Base-by-base conservation (phyloP, 2,888 invertebrate genomes). In the Melipona bicolor region DNA sequence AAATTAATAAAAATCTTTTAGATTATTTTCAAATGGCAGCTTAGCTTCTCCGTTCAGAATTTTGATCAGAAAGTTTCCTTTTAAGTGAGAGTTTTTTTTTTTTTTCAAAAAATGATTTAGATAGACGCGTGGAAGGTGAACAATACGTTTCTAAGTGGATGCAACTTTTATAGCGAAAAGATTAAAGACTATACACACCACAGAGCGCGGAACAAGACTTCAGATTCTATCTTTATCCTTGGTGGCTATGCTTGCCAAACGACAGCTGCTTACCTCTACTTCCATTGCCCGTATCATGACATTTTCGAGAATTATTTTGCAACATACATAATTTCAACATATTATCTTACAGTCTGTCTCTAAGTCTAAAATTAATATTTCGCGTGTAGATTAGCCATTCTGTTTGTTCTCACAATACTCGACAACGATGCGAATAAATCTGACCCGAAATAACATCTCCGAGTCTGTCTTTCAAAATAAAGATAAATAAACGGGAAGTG, bases 151-250 rank as follows among this genome's bases (percentile, higher is more conserved):
- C 32, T 32, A 11, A 70, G 21, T 13, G 6, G 27, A 64, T 62
- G 24, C n/a, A 52, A 73, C 49, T 83, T 81, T 77, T 77, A 62
- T 27, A 83, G 43, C 64, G 27, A 69, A 73, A 69, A 72, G 81
- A 83, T 81, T 84, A 86, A 87, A 88, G 75, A 78, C 79, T 83
- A 72, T 86, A 84, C 76, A 79, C 69, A 82, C 73, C 79, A 36
- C 78, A 70, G 73, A 79, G 77, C 77, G 70, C 79, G 78, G 84
- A 81, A 89, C 87, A 87, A 83, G 84, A 85, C 78, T 86, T 83
- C 65, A 71, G 82, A 69, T 82, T 90, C 91, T 91, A 91, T 91
- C 88, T 91, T 91, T 91, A 91, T 87, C 87, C 90, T 71, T 81
- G 83, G 80, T 87, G 83, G 86, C 86, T 88, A 86, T 79, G 88